These are phyloP conservation scores for Shinisaurus crocodilurus DNA, from an alignment of 2,113 vertebrate species.

Conservation along the genomic window DNA sequence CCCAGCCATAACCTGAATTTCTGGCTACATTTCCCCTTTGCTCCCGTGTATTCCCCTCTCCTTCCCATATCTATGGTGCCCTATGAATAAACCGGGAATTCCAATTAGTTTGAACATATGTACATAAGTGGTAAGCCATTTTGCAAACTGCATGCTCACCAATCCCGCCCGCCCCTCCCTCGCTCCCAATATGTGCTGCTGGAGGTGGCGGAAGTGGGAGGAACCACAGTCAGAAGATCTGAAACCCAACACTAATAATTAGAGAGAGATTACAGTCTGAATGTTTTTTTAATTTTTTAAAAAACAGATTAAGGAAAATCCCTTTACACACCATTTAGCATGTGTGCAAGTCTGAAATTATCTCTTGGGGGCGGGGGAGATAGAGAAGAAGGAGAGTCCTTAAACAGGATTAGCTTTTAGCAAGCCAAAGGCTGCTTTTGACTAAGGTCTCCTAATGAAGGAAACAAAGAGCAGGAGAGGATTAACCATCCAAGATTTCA, in stretches of 20 bases:
- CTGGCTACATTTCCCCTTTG: not conserved
- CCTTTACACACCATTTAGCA: constrained; percentile 26
- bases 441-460: not conserved
- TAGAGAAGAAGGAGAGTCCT: not conserved
- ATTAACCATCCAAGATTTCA: not conserved
- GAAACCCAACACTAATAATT: constrained; percentile 25
- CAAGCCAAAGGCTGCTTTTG: constrained; percentile 2
- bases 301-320: constrained; percentile 24
- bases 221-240: not conserved
- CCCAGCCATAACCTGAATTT: not conserved
- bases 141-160: not conserved
- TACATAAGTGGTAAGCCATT: not conserved
- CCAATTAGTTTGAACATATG: not conserved
- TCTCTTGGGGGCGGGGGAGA: not conserved
- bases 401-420: constrained; percentile 27
- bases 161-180: too few relatives aligned
- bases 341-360: constrained; percentile 16
- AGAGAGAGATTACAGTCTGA: constrained; percentile 5
- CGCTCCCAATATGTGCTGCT: not conserved
- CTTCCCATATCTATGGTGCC: not conserved
- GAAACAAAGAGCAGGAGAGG: not conserved
- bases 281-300: too few relatives aligned
- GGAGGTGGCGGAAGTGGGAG: not conserved
- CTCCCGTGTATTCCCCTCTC: not conserved
- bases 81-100: not conserved